Evolutionary conservation across 2,113 vertebrate species (phyloP).

Genomic region (Prolemur simus): DNA sequence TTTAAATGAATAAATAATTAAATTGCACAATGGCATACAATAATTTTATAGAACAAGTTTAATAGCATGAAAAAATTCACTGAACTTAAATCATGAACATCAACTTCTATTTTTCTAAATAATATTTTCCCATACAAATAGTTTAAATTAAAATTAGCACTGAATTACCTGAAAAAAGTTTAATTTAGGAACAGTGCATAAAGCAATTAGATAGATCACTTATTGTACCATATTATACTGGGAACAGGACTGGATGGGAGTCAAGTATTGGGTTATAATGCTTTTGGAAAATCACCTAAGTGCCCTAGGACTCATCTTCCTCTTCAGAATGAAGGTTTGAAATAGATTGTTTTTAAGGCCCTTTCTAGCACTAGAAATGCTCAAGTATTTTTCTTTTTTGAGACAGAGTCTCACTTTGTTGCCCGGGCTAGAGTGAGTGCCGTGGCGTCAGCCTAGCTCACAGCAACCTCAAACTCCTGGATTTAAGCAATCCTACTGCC

Average conservation of each 20-base stretch:
- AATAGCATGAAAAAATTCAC: neutral
- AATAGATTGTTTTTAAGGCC: neutral
- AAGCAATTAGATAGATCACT: neutral
- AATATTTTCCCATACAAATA: neutral
- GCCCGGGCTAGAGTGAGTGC: no score
- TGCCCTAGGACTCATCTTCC: neutral
- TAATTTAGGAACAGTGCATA: neutral
- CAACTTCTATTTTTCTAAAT: neutral
- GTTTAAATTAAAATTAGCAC: neutral
- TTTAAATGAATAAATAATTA: conserved; percentile 29
- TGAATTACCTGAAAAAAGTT: neutral
- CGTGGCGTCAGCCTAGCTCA: no score
- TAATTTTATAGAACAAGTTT: neutral
- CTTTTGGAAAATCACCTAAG: neutral
- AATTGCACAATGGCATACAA: neutral
- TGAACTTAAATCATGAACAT: neutral
- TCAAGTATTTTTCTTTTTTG: no score
- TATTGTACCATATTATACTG: neutral
- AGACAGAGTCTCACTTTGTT: no score
- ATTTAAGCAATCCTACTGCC: no score
- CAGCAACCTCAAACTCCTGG: no score
- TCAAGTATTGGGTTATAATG: neutral
- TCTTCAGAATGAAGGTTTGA: neutral
- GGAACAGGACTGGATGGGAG: neutral
- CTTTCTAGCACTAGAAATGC: neutral